A percentile compares a stretch with the other conserved stretches of the same genome.
Conservation (phyloP, 2,888 invertebrate genomes). For the Omphaloscelis lunosa region DNA sequence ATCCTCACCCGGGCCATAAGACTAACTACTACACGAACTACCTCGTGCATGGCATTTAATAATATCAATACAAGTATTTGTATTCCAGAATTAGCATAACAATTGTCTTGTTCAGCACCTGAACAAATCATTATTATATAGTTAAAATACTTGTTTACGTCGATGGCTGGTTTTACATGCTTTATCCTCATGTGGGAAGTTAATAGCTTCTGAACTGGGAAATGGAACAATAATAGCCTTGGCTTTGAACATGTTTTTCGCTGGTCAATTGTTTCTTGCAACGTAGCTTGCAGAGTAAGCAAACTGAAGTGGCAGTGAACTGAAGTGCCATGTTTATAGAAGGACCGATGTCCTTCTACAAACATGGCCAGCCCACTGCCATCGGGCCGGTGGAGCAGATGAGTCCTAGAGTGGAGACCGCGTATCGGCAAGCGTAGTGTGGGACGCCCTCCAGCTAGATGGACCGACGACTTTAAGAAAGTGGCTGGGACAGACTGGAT, state of each 20-base stretch:
- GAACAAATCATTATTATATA: slow-evolving; percentile 48
- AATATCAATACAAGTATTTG: slow-evolving; percentile 30
- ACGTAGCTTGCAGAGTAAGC: no score
- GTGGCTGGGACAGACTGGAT: no score
- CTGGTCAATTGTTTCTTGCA: neutral
- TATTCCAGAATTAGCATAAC: slow-evolving; percentile 54
- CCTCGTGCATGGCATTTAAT: neutral
- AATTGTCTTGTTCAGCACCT: slow-evolving; percentile 39
- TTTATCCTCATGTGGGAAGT: neutral
- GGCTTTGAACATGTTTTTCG: neutral
- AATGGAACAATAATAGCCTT: neutral
- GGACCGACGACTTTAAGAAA: no score
- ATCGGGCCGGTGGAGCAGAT: no score
- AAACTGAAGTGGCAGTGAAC: no score
- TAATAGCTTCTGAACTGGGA: neutral
- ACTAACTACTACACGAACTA: slow-evolving; percentile 12
- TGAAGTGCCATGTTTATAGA: no score
- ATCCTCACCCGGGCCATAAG: neutral
- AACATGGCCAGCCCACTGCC: no score
- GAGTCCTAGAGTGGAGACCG: no score
- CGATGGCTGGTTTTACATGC: neutral
- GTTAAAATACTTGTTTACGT: slow-evolving; percentile 5
- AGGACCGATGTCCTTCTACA: no score
- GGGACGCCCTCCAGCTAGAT: no score
- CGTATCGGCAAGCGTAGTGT: no score